Percentiles rank a stretch among this genome's conserved stretches.
These are phyloP conservation scores for Papilio polytes DNA, from an alignment of 1,140 invertebrate species.

Conservation along the genomic window DNA sequence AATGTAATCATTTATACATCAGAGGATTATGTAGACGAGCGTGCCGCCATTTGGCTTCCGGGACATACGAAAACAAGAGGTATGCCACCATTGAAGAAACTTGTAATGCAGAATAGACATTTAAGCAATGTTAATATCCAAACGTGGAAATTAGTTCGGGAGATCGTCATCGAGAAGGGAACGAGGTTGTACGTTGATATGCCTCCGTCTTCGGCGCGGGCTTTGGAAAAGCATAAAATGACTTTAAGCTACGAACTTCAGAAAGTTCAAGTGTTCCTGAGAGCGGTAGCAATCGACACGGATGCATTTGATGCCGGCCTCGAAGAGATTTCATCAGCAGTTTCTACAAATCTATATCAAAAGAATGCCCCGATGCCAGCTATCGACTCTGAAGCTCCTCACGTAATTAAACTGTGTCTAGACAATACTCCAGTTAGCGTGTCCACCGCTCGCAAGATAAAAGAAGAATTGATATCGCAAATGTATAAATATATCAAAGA, in stretches of 20 bases:
- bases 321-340: constrained; percentile 50
- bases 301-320: constrained; percentile 71
- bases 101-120: constrained; percentile 70
- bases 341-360: constrained; percentile 40
- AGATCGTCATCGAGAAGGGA: constrained; percentile 65
- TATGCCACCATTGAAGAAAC: constrained; percentile 65
- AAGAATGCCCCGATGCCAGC: constrained; percentile 58
- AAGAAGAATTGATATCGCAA: constrained; percentile 65
- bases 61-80: constrained; percentile 67
- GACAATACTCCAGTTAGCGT: constrained; percentile 58
- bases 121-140: constrained; percentile 63
- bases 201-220: constrained; percentile 66
- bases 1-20: constrained; percentile 69
- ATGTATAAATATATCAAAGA: constrained; percentile 65
- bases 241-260: constrained; percentile 73
- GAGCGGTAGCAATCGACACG: constrained; percentile 72
- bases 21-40: constrained; percentile 73
- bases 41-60: constrained; percentile 77
- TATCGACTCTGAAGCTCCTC: constrained; percentile 47
- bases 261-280: constrained; percentile 72
- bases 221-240: constrained; percentile 67
- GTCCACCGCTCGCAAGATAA: constrained; percentile 61
- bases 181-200: constrained; percentile 75
- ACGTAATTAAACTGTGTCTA: constrained; percentile 61
- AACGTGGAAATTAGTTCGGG: constrained; percentile 77